A percentile compares a stretch with the other conserved stretches of the same genome.
These are phyloP conservation scores for Diadema setosum DNA, from an alignment of 35 echinoderm and acorn worm genomes.

Conservation along the genomic window DNA sequence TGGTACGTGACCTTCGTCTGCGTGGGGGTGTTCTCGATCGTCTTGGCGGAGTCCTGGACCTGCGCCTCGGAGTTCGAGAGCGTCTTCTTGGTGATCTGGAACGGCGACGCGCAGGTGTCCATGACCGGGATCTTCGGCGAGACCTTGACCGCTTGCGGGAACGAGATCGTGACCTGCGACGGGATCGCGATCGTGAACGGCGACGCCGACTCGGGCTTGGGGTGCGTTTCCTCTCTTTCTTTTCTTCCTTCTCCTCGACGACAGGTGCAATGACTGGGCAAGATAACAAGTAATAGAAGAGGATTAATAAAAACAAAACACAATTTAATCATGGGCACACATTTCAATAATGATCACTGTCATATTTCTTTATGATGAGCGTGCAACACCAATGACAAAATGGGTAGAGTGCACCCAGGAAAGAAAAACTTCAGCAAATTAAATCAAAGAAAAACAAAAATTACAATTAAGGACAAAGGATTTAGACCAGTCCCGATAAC, in stretches of 20 bases:
- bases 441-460: no score
- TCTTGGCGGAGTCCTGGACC: neutral
- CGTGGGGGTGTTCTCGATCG: conserved; percentile 23
- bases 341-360: neutral
- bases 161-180: conserved; percentile 41
- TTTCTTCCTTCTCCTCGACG: conserved; percentile 21
- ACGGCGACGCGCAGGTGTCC: conserved; percentile 28
- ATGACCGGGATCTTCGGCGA: conserved; percentile 26
- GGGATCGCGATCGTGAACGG: conserved; percentile 56
- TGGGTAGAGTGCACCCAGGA: no score
- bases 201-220: conserved; percentile 54
- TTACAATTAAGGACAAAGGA: no score
- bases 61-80: conserved; percentile 19
- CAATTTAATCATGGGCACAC: neutral
- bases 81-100: conserved; percentile 58
- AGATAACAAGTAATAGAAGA: neutral
- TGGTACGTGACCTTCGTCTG: conserved; percentile 43
- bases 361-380: no score
- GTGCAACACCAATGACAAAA: no score
- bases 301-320: neutral
- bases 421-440: no score
- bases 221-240: conserved; percentile 56
- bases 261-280: neutral
- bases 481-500: no score
- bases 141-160: conserved; percentile 39